Percentiles rank a stretch among this genome's conserved stretches.
Conservation (phyloP, 2,113 vertebrate species). For the Chascanopsetta lugubris region DNA sequence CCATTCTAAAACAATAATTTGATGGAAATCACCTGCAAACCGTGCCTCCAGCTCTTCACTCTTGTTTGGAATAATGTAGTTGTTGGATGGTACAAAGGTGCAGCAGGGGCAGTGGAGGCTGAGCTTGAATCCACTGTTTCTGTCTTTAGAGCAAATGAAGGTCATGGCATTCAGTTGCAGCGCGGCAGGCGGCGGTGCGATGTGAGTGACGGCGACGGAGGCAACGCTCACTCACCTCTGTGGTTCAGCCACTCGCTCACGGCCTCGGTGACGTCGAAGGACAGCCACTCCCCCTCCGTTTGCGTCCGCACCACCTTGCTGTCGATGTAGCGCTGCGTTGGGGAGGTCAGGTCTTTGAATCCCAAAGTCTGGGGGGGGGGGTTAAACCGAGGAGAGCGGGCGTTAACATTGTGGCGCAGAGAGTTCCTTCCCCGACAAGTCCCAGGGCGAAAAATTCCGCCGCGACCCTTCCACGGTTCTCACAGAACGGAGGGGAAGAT, state of each 20-base stretch:
- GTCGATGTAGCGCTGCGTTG: slow-evolving; percentile 95
- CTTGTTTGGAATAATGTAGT: slow-evolving; percentile 98
- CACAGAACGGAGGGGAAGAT: too few species aligned
- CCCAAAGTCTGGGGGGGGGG: slow-evolving; percentile 75
- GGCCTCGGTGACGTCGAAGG: slow-evolving; percentile 95
- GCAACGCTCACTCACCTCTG: slow-evolving; percentile 84
- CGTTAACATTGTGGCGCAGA: not conserved
- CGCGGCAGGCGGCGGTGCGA: too few species aligned
- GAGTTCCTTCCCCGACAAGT: too few species aligned
- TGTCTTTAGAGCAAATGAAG: slow-evolving; percentile 85
- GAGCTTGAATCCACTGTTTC: slow-evolving; percentile 98
- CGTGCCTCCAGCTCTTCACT: slow-evolving; percentile 95
- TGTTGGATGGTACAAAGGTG: slow-evolving; percentile 94
- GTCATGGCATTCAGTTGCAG: not conserved
- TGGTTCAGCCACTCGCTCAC: slow-evolving; percentile 97
- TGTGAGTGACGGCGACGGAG: not conserved
- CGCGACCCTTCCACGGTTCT: too few species aligned
- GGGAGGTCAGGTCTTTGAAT: slow-evolving; percentile 89
- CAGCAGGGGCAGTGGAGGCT: slow-evolving; percentile 97
- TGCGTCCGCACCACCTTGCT: slow-evolving; percentile 96
- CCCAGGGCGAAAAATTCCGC: too few species aligned
- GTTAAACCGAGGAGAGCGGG: not conserved
- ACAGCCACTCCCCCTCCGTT: slow-evolving; percentile 95
- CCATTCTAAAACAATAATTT: not conserved
- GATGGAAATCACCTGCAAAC: slow-evolving; percentile 89